Evolutionary conservation across 2,113 vertebrate genomes (phyloP), one percentile per base, ranked within the genome.

Genomic region (Spea multiplicata): DNA sequence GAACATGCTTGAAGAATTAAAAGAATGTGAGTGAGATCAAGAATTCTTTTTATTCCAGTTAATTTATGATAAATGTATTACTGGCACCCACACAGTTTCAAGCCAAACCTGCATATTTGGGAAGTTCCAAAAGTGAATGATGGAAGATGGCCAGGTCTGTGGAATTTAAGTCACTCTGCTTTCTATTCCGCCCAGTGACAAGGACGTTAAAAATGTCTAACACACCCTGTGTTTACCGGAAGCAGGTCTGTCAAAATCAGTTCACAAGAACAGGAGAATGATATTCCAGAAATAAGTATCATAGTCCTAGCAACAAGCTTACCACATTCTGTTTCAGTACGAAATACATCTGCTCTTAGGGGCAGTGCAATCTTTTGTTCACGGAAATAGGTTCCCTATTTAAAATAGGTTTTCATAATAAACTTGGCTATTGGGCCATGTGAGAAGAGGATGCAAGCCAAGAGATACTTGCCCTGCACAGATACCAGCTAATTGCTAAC

Each of bases 1-100:
- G 61, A 74, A 71, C 59, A 10, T 81, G 8, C 80, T 83, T 83
- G 66, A 83, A 83, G n/a, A 76, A 84, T 84, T 76, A 84, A 75
- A 84, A 71, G 59, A 85, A 82, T 81, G 52, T 64, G 48, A 83
- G 69, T 77, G 82, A 83, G 72, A 72, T 78, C 3, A 82, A 83
- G n/a, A 4, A 66, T n/a, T 85, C 81, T 46, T 72, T 14, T 45
- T 84, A 84, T 82, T 78, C 81, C 62, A 83, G 73, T 74, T 76
- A 66, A 83, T 6, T 49, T 79, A 64, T 81, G 71, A 69, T 80
- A 82, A 55, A 0, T 61, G 47, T 83, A 47, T 84, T 84, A 87
- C 79, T 83, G 66, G 75, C 68, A 81, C 72, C 59, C 67, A 75
- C 78, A 61, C 68, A n/a, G 16, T 13, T 52, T 3, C 30, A 75